Conservation (phyloP, 2,797 vertebrate species). For the Ctenopoma kingsleyae region DNA sequence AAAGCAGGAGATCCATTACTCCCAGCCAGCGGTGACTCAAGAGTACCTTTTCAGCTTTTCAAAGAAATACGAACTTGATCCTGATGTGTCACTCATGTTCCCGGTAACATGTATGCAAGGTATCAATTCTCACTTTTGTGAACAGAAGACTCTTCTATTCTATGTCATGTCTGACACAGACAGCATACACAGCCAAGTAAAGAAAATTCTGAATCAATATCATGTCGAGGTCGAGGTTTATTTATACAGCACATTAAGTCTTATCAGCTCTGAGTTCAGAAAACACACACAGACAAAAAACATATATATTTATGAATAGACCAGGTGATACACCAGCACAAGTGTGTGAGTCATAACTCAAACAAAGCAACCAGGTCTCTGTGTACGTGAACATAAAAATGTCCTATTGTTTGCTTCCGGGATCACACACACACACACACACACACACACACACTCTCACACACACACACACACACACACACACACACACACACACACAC, state of each 20-base stretch:
- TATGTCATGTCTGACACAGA: conserved; percentile 43
- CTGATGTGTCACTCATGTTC: conserved; percentile 68
- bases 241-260: background rate
- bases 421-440: conserved; percentile 16
- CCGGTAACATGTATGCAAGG: conserved; percentile 47
- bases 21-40: conserved; percentile 62
- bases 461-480: background rate
- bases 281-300: conserved; percentile 14
- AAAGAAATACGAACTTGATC: conserved; percentile 72
- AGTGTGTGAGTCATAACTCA: conserved; percentile 54
- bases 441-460: conserved; percentile 2
- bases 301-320: background rate
- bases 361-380: conserved; percentile 58
- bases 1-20: conserved; percentile 70
- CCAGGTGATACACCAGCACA: conserved; percentile 21
- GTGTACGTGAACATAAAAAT: conserved; percentile 52
- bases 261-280: conserved; percentile 3
- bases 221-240: background rate
- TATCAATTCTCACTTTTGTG: conserved; percentile 40
- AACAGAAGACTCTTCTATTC: conserved; percentile 33
- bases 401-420: conserved; percentile 55
- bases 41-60: conserved; percentile 65
- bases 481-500: conserved; percentile 18
- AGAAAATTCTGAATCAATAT: background rate
- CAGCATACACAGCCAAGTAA: background rate